Percentiles rank a stretch among this genome's conserved stretches.
Conservation (phyloP, 1,140 invertebrate genomes). For the Drosophila punjabiensis region DNA sequence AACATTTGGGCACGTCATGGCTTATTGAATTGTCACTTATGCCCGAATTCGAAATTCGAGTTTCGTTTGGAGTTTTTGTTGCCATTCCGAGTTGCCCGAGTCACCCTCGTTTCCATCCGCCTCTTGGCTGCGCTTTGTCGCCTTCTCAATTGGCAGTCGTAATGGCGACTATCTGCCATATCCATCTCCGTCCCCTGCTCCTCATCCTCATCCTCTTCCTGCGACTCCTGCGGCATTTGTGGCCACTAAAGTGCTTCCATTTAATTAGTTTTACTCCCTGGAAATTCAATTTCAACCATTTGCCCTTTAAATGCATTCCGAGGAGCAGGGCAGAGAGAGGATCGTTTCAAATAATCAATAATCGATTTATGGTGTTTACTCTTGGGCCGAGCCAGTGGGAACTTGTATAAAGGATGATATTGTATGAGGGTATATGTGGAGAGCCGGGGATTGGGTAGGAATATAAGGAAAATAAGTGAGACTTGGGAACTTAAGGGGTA, state of each 20-base stretch:
- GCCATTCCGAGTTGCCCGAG: constrained; percentile 43
- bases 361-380: constrained; percentile 79
- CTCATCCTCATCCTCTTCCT: constrained; percentile 2
- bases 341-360: constrained; percentile 63
- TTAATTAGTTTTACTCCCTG: constrained; percentile 78
- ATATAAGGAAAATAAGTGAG: not conserved
- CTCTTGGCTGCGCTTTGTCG: constrained; percentile 47
- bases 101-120: constrained; percentile 7
- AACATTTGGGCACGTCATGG: constrained; percentile 84
- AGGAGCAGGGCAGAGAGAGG: constrained; percentile 21
- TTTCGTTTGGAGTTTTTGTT: constrained; percentile 67
- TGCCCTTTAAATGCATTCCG: constrained; percentile 48
- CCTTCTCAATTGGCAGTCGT: constrained; percentile 68
- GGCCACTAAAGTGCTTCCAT: constrained; percentile 76
- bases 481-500: not conserved
- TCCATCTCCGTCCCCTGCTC: not conserved
- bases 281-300: constrained; percentile 66
- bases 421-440: not conserved
- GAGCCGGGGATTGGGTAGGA: not conserved
- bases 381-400: constrained; percentile 16
- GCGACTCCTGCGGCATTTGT: constrained; percentile 27
- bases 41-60: constrained; percentile 71
- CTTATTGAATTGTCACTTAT: constrained; percentile 85
- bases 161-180: constrained; percentile 74
- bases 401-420: constrained; percentile 11